Base-by-base conservation (phyloP, 2,797 vertebrate species). In the Fundulus diaphanus region DNA sequence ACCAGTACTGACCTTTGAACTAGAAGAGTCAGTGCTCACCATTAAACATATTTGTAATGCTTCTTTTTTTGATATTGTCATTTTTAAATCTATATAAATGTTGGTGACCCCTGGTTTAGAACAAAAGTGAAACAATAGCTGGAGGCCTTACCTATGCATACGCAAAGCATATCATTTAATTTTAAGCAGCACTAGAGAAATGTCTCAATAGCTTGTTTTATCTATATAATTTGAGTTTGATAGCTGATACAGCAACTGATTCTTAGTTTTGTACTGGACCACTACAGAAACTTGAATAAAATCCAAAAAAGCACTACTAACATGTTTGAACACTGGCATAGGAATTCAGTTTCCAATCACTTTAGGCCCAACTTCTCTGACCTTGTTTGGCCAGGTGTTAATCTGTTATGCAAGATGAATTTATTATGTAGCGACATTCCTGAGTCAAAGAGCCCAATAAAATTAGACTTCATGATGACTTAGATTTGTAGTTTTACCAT, bases 381-480 rank as follows among this genome's bases (percentile, higher is more conserved):
- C 82, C 79, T 89, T 84, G 79, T 89, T 83, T 89, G 73, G 68
- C 72, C 76, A 49, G 33, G 78, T 52, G 73, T 70, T 40, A 79
- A 85, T 20, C 57, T 20, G 57, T 33, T 52, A 3, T 59, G 48
- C 54, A 73, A 86, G 85, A 90, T 92, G 89, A 89, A 89, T 91
- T 70, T 68, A 51, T 54, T 46, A 44, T 76, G 73, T 76, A 42
- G 69, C 35, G 42, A 52, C 68, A 61, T 46, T 56, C 56, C 51
- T 69, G 68, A 87, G 73, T 63, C 77, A 78, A 78, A 85, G 73
- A 82, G 56, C 67, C 73, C 75, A 78, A 77, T 88, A 83, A 87
- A 84, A 88, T 82, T 76, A 89, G 79, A 85, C 78, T 79, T 51
- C 42, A 87, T 87, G 85, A 81, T 85, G 70, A 82, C 79, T 81